Base-by-base conservation (phyloP, 2,797 vertebrate species). In the Sebastes miniatus region DNA sequence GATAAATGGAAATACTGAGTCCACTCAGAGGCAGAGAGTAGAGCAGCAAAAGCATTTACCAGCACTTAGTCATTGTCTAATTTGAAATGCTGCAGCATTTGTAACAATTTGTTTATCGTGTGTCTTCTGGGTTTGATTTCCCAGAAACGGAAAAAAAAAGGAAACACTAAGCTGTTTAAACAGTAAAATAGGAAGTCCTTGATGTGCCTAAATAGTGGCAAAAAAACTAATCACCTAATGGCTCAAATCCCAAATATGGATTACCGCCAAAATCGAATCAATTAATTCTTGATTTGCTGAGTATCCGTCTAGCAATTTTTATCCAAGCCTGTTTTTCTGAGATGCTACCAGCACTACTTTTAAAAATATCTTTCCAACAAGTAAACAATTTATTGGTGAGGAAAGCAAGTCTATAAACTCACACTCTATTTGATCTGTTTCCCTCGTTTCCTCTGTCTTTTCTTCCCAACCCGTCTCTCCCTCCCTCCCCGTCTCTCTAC, bases 161-260 rank as follows among this genome's bases (percentile, higher is more conserved):
- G 11, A 20, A 71, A 43, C 18, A 24, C 9, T 18, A 54, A 39
- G 25, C 43, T 22, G 52, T 73, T 29, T 36, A 47, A 54, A 56
- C n/a, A 77, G 6, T 31, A 24, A 52, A 24, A 10, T 20, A 16
- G 10, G 8, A 61, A 29, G n/a, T 52, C 56, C 20, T 11, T 5
- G 8, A 31, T 79, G 63, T 13, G 7, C 32, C 1, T 39, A 52
- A 54, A 54, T 59, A 54, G 27, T 20, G 34, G 32, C 27, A 61
- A 5, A 64, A 64, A 73, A 71, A 64, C 16, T 52, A 80, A 88
- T 90, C 29, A 80, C 29, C 69, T 82, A 83, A 88, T 88, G 67
- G 78, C 56, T 79, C 20, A 79, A 88, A 87, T 78, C 69, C 81
- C 63, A 91, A 76, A 83, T 79, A 80, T 88, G 76, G 86, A 91